phyloP scores from a whole-genome alignment of 2,888 invertebrate genomes.

The Sesia bembeciformis region DNA sequence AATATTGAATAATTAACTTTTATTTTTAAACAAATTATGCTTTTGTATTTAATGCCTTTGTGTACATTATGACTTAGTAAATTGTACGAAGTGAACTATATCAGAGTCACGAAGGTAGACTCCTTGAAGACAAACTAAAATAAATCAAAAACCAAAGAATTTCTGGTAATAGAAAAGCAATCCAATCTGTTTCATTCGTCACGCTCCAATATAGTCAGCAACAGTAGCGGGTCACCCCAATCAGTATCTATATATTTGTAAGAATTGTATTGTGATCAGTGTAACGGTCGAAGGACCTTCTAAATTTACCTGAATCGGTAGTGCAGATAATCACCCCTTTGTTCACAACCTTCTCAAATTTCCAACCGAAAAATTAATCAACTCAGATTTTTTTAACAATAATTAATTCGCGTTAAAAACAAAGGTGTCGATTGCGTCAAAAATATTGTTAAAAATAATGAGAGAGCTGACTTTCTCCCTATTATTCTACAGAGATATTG shows the following conservation, averaged over 20 bases:
- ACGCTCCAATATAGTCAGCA: slow-evolving; percentile 41
- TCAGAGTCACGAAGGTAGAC: slow-evolving; percentile 47
- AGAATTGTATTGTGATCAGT: slow-evolving; percentile 13
- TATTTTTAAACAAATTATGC: too few species aligned
- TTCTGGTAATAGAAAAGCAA: slow-evolving; percentile 59
- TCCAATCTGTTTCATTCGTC: slow-evolving; percentile 57
- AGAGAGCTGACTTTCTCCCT: slow-evolving; percentile 18
- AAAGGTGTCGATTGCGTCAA: slow-evolving; percentile 58
- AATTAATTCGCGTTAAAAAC: slow-evolving; percentile 58
- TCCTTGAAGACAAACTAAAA: slow-evolving; percentile 17
- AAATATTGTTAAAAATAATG: slow-evolving; percentile 45
- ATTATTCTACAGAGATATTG: slow-evolving; percentile 31
- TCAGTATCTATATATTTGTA: slow-evolving; percentile 17
- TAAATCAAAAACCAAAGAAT: slow-evolving; percentile 27
- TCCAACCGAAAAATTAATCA: slow-evolving; percentile 50
- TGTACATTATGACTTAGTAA: neutral
- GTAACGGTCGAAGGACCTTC: neutral
- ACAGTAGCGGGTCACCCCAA: slow-evolving; percentile 26
- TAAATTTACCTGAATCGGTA: neutral
- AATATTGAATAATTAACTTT: too few species aligned
- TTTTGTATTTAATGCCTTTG: too few species aligned
- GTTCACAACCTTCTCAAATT: slow-evolving; percentile 63
- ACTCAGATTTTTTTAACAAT: slow-evolving; percentile 38
- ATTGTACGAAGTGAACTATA: slow-evolving; percentile 33
- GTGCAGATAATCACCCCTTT: slow-evolving; percentile 25